These are phyloP conservation scores for Myotis planiceps DNA, from an alignment of 2,797 vertebrate genomes.

Conservation along the genomic window DNA sequence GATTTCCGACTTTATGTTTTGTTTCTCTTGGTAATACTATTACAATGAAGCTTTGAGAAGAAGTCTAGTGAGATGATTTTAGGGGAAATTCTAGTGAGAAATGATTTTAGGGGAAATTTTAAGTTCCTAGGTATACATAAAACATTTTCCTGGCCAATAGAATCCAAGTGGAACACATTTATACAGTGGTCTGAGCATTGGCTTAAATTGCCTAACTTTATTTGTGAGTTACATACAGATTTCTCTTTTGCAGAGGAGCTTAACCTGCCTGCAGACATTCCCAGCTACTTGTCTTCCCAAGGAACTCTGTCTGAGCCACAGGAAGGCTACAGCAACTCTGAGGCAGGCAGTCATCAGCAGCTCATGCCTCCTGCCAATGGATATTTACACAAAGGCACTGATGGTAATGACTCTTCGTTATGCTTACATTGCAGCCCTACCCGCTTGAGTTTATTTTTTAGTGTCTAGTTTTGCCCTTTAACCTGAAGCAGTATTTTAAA, in stretches of 20 bases:
- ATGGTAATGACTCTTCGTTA: slow-evolving; percentile 87
- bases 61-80: background rate
- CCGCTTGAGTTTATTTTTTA: background rate
- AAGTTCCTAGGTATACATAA: background rate
- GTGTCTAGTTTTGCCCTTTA: background rate
- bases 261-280: slow-evolving; percentile 91
- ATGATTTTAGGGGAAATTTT: background rate
- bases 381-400: slow-evolving; percentile 93
- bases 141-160: background rate
- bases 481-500: slow-evolving; percentile 20
- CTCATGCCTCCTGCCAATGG: slow-evolving; percentile 95
- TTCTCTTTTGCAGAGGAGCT: slow-evolving; percentile 88
- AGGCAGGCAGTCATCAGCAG: slow-evolving; percentile 97
- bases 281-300: slow-evolving; percentile 91
- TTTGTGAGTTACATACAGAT: slow-evolving; percentile 42
- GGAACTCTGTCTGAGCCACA: slow-evolving; percentile 91
- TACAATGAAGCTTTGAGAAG: background rate
- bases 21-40: background rate
- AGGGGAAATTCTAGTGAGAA: background rate
- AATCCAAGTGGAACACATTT: background rate
- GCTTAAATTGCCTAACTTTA: background rate
- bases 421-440: background rate
- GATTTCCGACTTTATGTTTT: background rate
- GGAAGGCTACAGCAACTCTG: slow-evolving; percentile 93
- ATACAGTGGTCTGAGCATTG: slow-evolving; percentile 5